Evolutionary conservation across 2,797 vertebrate species (phyloP), one percentile per base, ranked within the genome.

Genomic region (Eulemur mongoz): DNA sequence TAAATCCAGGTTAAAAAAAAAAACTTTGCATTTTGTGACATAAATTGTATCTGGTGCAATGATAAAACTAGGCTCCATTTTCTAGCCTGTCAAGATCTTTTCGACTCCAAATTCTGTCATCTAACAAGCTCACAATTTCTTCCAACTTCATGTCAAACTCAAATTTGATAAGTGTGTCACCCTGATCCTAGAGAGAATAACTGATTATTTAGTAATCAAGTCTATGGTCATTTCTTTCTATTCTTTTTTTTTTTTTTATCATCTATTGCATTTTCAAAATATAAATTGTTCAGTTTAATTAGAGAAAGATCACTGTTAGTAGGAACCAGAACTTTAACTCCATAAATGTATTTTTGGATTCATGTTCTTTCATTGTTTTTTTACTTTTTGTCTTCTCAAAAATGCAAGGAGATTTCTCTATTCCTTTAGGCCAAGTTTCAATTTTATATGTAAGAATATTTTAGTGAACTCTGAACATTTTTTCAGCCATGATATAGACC

Each of bases 151-250:
- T 83, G 30, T 89, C 59, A 97, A 93, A 57, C 18, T 10, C 18
- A 96, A 63, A 91, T 81, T 87, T 85, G 32, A 10, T 92, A 94
- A 93, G 67, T 76, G 2, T 86, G 63, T 90, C 78, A 94, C 70
- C 15, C 75, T 93, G 22, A 89, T 54, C 30, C 35, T 70, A 7
- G 0, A 84, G 35, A 84, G 27, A 82, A 86, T 50, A 88, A 67
- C n/a, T 54, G 7, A 75, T 54, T 82, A 88, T 81, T 81, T 92
- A 63, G 12, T 87, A 91, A 84, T 38, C 43, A 89, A 12, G 7
- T 72, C 1, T 78, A 40, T 9, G 40, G 35, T 65, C 13, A 89
- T 79, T 96, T 82, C 20, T 84, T 88, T 89, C 23, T 57, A 45
- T 57, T 57, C 7, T 57, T 78, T 89, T 78, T 63, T 89, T 78